Evolutionary conservation across 2,888 invertebrate species (phyloP).

Genomic region (Strigamia transsilvanica): DNA sequence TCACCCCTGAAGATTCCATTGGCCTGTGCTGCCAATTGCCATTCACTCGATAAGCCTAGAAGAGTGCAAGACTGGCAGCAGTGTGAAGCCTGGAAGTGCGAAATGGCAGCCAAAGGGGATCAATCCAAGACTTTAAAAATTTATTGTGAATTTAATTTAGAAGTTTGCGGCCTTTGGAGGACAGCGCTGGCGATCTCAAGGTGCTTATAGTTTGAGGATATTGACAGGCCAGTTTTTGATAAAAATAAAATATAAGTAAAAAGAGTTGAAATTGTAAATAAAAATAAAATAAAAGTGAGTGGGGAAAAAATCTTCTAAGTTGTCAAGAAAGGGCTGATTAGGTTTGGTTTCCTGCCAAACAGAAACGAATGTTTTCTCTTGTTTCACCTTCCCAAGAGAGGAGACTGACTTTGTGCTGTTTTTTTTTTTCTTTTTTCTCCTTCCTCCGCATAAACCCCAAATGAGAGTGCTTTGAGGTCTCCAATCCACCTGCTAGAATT

Average conservation of each 20-base stretch:
- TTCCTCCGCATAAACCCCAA: neutral
- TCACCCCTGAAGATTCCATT: slow-evolving; percentile 40
- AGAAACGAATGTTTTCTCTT: slow-evolving; percentile 49
- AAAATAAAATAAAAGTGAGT: neutral
- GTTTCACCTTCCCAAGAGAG: slow-evolving; percentile 33
- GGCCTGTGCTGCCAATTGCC: slow-evolving; percentile 40
- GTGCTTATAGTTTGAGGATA: neutral
- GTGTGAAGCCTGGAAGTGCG: slow-evolving; percentile 9
- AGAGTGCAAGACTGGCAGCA: slow-evolving; percentile 39
- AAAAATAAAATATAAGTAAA: too few species aligned
- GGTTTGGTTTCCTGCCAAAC: slow-evolving; percentile 45
- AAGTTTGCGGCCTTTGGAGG: neutral
- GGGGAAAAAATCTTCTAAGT: neutral
- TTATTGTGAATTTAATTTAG: slow-evolving; percentile 40
- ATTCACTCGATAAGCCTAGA: slow-evolving; percentile 32
- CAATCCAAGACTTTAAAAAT: slow-evolving; percentile 29
- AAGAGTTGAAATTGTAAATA: too few species aligned
- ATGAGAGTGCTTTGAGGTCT: slow-evolving; percentile 28
- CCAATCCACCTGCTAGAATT: slow-evolving; percentile 43
- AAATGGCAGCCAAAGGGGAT: slow-evolving; percentile 47
- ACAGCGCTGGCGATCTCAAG: neutral
- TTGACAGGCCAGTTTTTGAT: neutral
- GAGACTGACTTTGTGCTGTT: slow-evolving; percentile 1
- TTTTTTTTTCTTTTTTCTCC: neutral
- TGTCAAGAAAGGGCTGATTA: slow-evolving; percentile 45